These are phyloP conservation scores for Erannis defoliaria DNA, from an alignment of 2,888 invertebrate genomes.

Conservation along the genomic window DNA sequence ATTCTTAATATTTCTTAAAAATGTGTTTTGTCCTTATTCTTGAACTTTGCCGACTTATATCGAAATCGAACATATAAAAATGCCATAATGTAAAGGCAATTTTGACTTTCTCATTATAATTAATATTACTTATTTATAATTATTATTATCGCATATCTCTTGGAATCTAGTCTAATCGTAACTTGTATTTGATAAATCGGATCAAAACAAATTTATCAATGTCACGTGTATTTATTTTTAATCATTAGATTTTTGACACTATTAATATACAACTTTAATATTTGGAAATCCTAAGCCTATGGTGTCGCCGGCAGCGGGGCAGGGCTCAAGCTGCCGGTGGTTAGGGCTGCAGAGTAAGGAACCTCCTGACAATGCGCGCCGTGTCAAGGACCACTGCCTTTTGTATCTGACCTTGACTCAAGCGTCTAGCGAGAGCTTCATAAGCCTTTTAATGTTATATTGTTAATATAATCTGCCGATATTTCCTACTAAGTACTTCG, in stretches of 20 bases:
- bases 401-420: background rate
- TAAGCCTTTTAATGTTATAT: background rate
- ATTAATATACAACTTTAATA: too few species aligned
- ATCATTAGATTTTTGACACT: background rate
- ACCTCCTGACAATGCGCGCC: too few species aligned
- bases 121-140: slow-evolving; percentile 11
- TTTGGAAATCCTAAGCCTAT: too few species aligned
- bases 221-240: slow-evolving; percentile 17
- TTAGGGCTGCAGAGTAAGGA: too few species aligned
- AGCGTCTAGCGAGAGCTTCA: background rate
- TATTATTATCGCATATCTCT: slow-evolving; percentile 28
- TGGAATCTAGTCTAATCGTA: slow-evolving; percentile 41
- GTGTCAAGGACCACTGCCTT: too few species aligned
- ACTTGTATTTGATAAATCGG: slow-evolving; percentile 27
- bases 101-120: slow-evolving; percentile 8
- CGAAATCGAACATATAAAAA: slow-evolving; percentile 8
- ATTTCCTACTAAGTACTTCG: slow-evolving; percentile 1
- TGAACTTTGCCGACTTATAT: slow-evolving; percentile 15
- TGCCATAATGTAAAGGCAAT: slow-evolving; percentile 25
- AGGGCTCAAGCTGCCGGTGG: too few species aligned
- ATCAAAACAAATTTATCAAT: slow-evolving; percentile 22
- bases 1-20: too few species aligned
- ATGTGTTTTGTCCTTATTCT: slow-evolving; percentile 9
- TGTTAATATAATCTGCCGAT: background rate
- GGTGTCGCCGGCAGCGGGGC: too few species aligned